Evolutionary conservation across 53 echinoderm and acorn worm species (phyloP).

Genomic region (Glandiceps talaboti): DNA sequence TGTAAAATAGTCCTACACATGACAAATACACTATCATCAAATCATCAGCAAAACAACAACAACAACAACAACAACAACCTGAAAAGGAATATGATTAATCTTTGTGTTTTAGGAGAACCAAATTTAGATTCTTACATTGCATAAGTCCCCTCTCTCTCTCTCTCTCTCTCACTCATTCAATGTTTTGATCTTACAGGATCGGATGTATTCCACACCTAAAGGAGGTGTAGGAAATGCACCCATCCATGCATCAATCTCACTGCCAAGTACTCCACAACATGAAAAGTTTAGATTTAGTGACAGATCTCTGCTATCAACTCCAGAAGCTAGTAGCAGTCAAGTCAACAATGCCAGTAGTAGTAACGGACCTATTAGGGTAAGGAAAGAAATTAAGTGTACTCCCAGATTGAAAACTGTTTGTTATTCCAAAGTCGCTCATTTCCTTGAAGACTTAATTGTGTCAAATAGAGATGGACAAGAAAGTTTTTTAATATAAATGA

Average conservation of each 20-base stretch:
- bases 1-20: no score
- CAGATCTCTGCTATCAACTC: background rate
- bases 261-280: background rate
- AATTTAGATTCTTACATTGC: background rate
- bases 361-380: background rate
- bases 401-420: no score
- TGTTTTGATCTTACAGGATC: background rate
- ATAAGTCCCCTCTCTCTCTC: background rate
- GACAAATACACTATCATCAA: no score
- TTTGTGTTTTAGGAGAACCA: background rate
- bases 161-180: background rate
- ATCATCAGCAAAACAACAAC: no score
- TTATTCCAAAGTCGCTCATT: no score
- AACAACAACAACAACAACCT: no score
- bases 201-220: background rate
- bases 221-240: background rate
- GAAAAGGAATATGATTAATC: no score
- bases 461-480: no score
- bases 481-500: no score
- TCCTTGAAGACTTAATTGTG: no score
- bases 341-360: background rate
- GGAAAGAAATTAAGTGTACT: no score
- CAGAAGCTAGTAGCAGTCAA: background rate
- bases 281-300: background rate
- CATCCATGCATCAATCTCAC: background rate